Base-by-base conservation (phyloP, 1,140 invertebrate genomes). In the Dendrolimus punctatus region DNA sequence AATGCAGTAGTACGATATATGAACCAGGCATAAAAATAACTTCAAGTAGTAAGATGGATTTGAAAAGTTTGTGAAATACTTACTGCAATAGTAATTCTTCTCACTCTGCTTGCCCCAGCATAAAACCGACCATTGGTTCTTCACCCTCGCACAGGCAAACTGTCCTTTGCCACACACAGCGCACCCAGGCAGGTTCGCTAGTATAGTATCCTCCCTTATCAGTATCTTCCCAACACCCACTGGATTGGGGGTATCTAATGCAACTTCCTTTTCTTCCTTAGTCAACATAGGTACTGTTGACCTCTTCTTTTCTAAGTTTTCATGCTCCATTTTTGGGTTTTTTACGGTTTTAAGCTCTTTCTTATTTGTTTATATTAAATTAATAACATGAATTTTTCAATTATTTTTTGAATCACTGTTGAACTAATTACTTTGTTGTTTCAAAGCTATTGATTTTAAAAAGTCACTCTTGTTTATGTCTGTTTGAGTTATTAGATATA, bases 51-150 rank as follows among this genome's bases (percentile, higher is more conserved):
- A 23, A 23, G 42, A 6, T 43, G 5, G 10, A 53, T 40, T 36
- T 8, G n/a, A 40, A 46, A 57, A 44, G 7, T 23, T 45, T n/a
- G 38, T 54, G 46, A 53, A 40, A 40, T 58, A 85, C 82, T 84
- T 61, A 84, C 83, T 58, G 5, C 66, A 71, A 56, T 82, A 81
- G 62, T 84, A 79, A 57, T 76, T 83, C 54, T 76, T 83, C n/a
- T 77, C 80, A 0, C 73, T 71, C 38, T 72, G 66, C 49, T 71
- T 67, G 0, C 82, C 82, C 82, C 82, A 86, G 51, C 82, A 86
- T 5, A 86, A 53, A 6, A 71, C 79, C 0, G 75, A 76, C 77
- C 77, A 86, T 49, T 80, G 73, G 8, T 76, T 78, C 52, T 76
- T 76, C 1, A 81, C 76, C 5, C 79, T 76, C 1, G 70, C 54